A percentile compares a stretch with the other conserved stretches of the same genome.
Conservation (phyloP, 30 jellyfish, hydroid and myxozoan genomes). For the Rhopilema esculentum region DNA sequence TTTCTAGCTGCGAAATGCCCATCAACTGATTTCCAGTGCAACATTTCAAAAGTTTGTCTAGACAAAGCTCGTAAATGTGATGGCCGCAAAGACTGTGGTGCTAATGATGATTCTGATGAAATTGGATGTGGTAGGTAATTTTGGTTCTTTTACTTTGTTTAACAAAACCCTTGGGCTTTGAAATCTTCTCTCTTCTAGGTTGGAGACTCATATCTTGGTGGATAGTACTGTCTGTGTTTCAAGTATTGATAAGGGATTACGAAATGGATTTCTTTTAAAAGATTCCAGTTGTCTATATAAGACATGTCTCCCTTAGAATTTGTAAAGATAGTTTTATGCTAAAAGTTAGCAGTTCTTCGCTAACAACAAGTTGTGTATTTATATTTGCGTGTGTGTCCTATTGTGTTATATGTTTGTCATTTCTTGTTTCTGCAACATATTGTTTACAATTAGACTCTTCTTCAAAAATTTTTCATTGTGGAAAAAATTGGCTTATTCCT, state of each 20-base stretch:
- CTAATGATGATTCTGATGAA: constrained; percentile 81
- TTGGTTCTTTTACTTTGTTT: background rate
- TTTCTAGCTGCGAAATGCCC: constrained; percentile 62
- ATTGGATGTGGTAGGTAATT: constrained; percentile 75
- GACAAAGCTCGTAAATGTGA: constrained; percentile 59
- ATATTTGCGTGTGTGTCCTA: background rate
- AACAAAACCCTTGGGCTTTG: no score
- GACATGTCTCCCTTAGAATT: no score
- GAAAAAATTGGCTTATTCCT: background rate
- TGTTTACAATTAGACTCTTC: background rate
- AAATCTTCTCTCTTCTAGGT: no score
- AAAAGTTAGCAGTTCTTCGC: no score
- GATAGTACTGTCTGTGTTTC: no score
- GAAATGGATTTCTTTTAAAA: no score
- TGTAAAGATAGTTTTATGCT: background rate
- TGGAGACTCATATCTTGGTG: no score
- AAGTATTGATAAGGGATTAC: no score
- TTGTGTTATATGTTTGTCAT: background rate
- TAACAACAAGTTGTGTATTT: background rate
- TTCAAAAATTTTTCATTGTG: background rate
- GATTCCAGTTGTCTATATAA: no score
- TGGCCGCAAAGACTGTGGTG: constrained; percentile 79
- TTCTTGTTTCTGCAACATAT: background rate
- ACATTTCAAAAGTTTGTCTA: constrained; percentile 65
- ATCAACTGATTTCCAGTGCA: constrained; percentile 77